Evolutionary conservation across 2,888 invertebrate genomes (phyloP).

Genomic region (Lochmaea capreae): DNA sequence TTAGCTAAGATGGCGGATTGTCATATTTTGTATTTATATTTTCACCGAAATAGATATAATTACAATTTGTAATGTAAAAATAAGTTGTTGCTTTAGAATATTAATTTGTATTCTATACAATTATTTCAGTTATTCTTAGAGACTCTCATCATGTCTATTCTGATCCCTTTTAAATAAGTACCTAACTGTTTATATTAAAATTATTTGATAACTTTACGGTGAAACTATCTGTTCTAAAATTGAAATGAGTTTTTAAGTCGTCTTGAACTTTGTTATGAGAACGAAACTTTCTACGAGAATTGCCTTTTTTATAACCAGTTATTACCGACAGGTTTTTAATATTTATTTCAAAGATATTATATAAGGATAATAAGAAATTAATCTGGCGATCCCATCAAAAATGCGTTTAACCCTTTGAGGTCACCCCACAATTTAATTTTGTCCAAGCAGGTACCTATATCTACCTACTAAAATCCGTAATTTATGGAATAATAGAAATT

Average conservation of each 20-base stretch:
- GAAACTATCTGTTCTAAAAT: neutral
- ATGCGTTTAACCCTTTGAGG: slow-evolving; percentile 15
- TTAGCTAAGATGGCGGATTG: too few relatives aligned
- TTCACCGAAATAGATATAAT: too few relatives aligned
- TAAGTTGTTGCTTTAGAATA: too few relatives aligned
- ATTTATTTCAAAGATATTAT: slow-evolving; percentile 23
- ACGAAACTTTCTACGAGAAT: slow-evolving; percentile 14
- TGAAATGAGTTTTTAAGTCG: neutral
- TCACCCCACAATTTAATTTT: slow-evolving; percentile 22
- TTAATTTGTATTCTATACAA: too few relatives aligned
- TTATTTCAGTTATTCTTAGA: too few relatives aligned
- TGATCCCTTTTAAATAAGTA: too few relatives aligned
- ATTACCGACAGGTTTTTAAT: slow-evolving; percentile 18
- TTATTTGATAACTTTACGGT: neutral
- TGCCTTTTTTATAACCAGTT: slow-evolving; percentile 12
- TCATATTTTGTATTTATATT: too few relatives aligned
- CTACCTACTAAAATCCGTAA: neutral
- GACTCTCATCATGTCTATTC: too few relatives aligned
- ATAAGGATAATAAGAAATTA: slow-evolving; percentile 25
- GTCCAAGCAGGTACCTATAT: slow-evolving; percentile 20
- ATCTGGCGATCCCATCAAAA: slow-evolving; percentile 21
- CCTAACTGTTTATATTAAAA: neutral
- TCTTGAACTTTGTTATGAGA: neutral
- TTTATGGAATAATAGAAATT: slow-evolving; percentile 11
- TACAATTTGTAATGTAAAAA: too few relatives aligned